Evolutionary conservation across 30 jellyfish, hydroid and myxozoan species (phyloP).

Genomic region (Chrysaora quinquecirrha): DNA sequence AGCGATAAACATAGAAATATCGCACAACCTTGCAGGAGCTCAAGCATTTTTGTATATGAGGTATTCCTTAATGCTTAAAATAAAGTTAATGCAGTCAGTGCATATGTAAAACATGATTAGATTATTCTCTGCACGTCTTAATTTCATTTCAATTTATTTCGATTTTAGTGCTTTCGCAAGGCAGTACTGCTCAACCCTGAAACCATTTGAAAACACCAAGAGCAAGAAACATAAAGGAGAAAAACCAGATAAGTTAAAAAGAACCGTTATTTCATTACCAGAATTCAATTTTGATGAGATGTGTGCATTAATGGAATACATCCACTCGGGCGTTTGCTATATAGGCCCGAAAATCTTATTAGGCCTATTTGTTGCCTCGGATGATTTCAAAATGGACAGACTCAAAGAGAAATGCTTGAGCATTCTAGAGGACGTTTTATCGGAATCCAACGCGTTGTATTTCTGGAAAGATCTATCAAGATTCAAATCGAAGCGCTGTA

Average conservation of each 20-base stretch:
- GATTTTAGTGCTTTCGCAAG: no score
- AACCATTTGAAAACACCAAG: no score
- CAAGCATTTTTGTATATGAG: no score
- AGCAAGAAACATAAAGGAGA: conserved; percentile 8
- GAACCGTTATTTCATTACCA: conserved; percentile 8
- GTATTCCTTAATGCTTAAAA: no score
- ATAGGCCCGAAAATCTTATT: conserved; percentile 60
- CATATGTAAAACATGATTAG: no score
- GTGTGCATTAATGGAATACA: conserved; percentile 41
- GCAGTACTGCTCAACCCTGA: no score
- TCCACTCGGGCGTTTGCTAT: conserved; percentile 59
- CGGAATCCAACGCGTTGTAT: conserved; percentile 51
- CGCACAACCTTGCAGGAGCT: no score
- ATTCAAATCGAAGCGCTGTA: conserved; percentile 46
- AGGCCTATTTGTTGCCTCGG: conserved; percentile 63
- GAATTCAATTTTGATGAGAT: conserved; percentile 25
- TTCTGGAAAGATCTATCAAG: conserved; percentile 41
- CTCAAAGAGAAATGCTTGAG: conserved; percentile 45
- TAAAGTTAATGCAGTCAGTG: no score
- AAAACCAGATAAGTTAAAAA: conserved; percentile 5
- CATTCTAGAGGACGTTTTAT: conserved; percentile 31
- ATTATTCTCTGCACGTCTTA: no score
- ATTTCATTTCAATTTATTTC: no score
- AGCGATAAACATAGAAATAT: no score
- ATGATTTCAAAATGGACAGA: conserved; percentile 45